Base-by-base conservation (phyloP, 1,140 invertebrate species). In the Pentalonia nigronervosa region DNA sequence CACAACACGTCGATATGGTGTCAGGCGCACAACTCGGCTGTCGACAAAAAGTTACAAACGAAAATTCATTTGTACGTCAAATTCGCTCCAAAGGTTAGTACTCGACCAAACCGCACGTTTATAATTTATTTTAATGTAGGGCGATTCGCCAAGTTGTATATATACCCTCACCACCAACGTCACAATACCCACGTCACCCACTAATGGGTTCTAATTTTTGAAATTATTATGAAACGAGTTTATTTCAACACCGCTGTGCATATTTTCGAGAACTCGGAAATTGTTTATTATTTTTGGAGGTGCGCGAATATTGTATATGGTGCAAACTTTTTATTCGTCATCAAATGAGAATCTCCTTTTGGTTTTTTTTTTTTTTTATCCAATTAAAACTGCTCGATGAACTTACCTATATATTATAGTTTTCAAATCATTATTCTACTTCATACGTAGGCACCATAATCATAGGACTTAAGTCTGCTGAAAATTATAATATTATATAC, bases 1-100 rank as follows among this genome's bases (percentile, higher is more conserved):
- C 97, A 99, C 95, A 98, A 98, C 94, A 98, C 97, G 94, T 98
- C 97, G 34, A 97, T 99, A 94, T 98, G 98, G 36, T 99, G 98
- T 95, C 98, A 98, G 95, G 98, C 98, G 89, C 97, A 98, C 95
- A 98, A 98, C 94, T 97, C 97, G 1, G 97, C 97, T 17, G 97
- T 98, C 95, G 96, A 97, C 94, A 97, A 97, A 21, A 97, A 97
- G 94, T 96, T 97, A 94, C 97, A 97, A 94, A 97, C 97, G 14
- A 97, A 97, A 95, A 96, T 98, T 48, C 96, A 97, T 93, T 96
- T 98, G 67, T 95, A 97, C 97, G 97, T 98, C 93, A 98, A 98
- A 95, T 98, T 98, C 95, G 97, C 98, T 56, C 98, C 98, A 14
- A 98, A 98, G 95, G 97, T 94, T 86, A 94, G 91, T 90, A 41